Percentiles rank a stretch among this genome's conserved stretches.
phyloP scores from a whole-genome alignment of 2,888 invertebrate genomes.

The Neelides folsomi region DNA sequence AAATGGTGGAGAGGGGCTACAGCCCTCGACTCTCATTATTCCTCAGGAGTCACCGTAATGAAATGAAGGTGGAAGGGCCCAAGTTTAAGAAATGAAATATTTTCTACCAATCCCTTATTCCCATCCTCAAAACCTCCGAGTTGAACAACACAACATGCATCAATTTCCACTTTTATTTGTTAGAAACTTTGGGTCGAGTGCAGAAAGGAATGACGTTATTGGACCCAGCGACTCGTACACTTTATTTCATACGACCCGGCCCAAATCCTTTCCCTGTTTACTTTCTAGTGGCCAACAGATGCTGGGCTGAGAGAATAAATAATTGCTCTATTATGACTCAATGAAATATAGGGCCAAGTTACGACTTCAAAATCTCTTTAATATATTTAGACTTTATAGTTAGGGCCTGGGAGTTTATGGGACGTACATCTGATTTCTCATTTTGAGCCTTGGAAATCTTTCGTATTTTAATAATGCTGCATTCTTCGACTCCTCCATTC shows the following conservation, averaged over 20 bases:
- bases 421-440: slow-evolving; percentile 7
- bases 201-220: neutral
- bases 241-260: neutral
- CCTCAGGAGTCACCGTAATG: too few relatives aligned
- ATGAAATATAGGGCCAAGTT: slow-evolving; percentile 10
- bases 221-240: neutral
- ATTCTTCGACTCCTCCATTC: neutral
- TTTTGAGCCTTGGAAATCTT: too few relatives aligned
- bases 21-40: too few relatives aligned
- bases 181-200: slow-evolving; percentile 1
- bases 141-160: too few relatives aligned
- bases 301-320: slow-evolving; percentile 11
- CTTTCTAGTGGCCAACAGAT: slow-evolving; percentile 3
- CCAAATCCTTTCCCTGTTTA: slow-evolving; percentile 1
- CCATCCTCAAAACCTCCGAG: neutral
- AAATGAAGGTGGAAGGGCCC: neutral
- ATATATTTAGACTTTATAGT: too few relatives aligned
- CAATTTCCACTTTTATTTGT: neutral
- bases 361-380: slow-evolving; percentile 1
- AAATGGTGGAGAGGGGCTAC: too few relatives aligned
- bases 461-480: too few relatives aligned
- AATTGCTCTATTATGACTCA: slow-evolving; percentile 13
- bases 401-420: slow-evolving; percentile 7
- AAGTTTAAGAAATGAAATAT: neutral
- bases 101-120: neutral